Evolutionary conservation across 2,888 invertebrate genomes (phyloP), one percentile per base, ranked within the genome.

Genomic region (Brassicogethes aeneus): DNA sequence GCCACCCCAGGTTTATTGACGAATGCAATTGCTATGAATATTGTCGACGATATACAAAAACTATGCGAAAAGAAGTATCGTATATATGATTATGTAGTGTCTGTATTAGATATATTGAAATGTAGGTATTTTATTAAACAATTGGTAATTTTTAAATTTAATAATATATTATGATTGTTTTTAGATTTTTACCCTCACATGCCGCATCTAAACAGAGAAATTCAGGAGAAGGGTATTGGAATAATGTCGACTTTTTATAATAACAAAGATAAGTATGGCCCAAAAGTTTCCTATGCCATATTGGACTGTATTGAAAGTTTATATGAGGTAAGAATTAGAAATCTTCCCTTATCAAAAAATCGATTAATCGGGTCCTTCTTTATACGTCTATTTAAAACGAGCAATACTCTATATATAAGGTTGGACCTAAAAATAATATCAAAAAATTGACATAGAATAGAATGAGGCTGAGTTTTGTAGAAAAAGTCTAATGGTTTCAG

Each of bases 231-330:
- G n/a, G 32, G 23, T 42, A 13, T 40, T 40, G 12, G 15, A 42
- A 37, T 34, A 13, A n/a, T 40, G 13, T 40, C 31, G 15, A 39
- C 37, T 3, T 39, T 38, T 5, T 15, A 8, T 13, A 14, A 3
- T 35, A 23, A 8, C 31, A 37, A 15, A 37, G 30, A 15, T 32
- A 39, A n/a, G 47, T 71, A 66, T 48, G 71, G 73, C 5, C 63
- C 69, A 2, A 38, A 58, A 12, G 59, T 68, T 15, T 53, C 64
- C 15, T 45, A 65, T n/a, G 58, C 62, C 10, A 60, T 70, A 35
- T 49, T 72, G 2, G 55, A 66, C 15, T 70, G 70, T 38, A 51
- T 73, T n/a, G 57, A 62, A 35, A 48, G 53, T 42, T 57, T 73
- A 12, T 58, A 65, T 36, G 50, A 61, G 55, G 68, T 69, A 57